Percentiles rank a stretch among this genome's conserved stretches.
Evolutionary conservation across 35 echinoderm and acorn worm genomes (phyloP).

Genomic region (Anneissia japonica): DNA sequence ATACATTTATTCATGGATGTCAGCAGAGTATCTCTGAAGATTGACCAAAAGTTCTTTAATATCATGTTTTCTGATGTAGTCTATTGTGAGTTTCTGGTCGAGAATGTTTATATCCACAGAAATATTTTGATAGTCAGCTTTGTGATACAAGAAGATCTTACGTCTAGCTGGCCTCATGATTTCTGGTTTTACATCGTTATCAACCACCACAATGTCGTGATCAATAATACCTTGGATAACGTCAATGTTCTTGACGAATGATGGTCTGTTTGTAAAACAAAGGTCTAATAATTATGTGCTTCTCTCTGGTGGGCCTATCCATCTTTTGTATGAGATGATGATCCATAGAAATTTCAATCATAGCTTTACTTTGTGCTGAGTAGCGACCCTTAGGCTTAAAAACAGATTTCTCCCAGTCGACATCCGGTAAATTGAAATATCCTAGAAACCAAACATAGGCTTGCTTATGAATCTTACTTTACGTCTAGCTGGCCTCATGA

Average conservation of each 20-base stretch:
- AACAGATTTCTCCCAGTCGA: conserved; percentile 31
- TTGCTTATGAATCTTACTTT: no score
- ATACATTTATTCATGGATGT: no score
- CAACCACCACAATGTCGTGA: conserved; percentile 40
- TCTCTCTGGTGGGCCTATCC: not conserved
- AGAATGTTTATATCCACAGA: no score
- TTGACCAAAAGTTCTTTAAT: no score
- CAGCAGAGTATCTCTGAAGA: no score
- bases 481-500: conserved; percentile 39
- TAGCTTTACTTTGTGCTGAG: conserved; percentile 39
- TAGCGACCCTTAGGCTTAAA: conserved; percentile 55
- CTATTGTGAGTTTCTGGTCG: no score
- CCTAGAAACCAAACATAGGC: conserved; percentile 61
- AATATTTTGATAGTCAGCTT: no score
- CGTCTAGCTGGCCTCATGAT: conserved; percentile 37
- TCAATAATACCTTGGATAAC: conserved; percentile 60
- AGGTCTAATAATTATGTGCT: conserved; percentile 32
- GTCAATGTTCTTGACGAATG: conserved; percentile 27
- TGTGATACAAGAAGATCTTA: conserved; percentile 52
- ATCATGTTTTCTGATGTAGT: no score
- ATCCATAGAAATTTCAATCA: conserved; percentile 44
- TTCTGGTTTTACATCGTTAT: conserved; percentile 50
- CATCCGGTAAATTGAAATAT: conserved; percentile 60
- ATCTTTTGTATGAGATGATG: not conserved
- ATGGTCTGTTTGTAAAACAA: conserved; percentile 51